A percentile compares a stretch with the other conserved stretches of the same genome.
Evolutionary conservation across 2,888 invertebrate genomes (phyloP).

Genomic region (Pimpla rufipes): DNA sequence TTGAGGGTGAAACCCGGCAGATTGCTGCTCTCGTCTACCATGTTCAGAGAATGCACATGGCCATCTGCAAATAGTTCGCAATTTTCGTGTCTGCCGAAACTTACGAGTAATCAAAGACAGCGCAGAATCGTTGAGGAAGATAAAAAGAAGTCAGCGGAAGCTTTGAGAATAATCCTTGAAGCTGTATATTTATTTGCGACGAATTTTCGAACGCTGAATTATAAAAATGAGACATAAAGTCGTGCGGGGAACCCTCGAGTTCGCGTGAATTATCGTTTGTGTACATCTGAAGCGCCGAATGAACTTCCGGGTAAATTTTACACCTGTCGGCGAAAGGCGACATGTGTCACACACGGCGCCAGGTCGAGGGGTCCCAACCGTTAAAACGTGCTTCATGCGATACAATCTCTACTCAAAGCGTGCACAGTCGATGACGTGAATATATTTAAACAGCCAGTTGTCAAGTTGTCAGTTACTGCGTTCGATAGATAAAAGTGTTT

Average conservation of each 20-base stretch:
- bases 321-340: conserved; percentile 21
- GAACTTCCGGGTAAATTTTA: conserved; percentile 16
- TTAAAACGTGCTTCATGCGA: conserved; percentile 52
- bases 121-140: conserved; percentile 3
- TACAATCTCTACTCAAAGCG: conserved; percentile 35
- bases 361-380: conserved; percentile 15
- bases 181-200: not conserved
- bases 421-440: conserved; percentile 41
- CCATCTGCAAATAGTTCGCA: conserved; percentile 88
- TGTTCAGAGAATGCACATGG: conserved; percentile 93
- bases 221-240: not conserved
- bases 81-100: not conserved
- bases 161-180: conserved; percentile 10
- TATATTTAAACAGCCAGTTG: conserved; percentile 27
- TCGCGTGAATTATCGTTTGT: conserved; percentile 5
- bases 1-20: conserved; percentile 93
- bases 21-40: conserved; percentile 90
- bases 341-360: not conserved
- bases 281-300: conserved; percentile 2
- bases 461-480: conserved; percentile 30
- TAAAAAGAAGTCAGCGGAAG: conserved; percentile 45
- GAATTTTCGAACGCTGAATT: not conserved
- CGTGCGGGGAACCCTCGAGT: conserved; percentile 26
- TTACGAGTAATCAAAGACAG: not conserved
- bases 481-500: not conserved